phyloP scores from a whole-genome alignment of 2,113 vertebrate genomes.

The Pitta sordida region DNA sequence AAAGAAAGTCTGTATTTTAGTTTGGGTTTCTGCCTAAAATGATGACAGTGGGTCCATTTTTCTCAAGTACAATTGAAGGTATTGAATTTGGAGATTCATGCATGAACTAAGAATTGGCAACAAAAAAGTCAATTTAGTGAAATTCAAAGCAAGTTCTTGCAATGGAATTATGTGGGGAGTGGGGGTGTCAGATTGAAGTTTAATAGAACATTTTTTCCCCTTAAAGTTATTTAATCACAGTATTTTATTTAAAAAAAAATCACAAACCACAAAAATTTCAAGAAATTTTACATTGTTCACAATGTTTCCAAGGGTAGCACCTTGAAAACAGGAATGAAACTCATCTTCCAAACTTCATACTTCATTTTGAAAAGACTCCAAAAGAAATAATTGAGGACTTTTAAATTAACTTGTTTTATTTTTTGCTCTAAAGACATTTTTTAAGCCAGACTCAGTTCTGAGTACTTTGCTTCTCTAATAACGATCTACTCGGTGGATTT shows the following conservation, averaged over 20 bases:
- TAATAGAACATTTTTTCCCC: neutral
- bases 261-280: neutral
- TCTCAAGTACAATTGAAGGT: neutral
- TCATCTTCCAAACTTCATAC: neutral
- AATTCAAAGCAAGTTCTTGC: neutral
- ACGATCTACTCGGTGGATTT: neutral
- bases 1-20: neutral
- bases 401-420: neutral
- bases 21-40: neutral
- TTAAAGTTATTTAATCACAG: neutral
- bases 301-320: neutral
- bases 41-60: neutral
- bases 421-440: neutral
- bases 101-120: neutral
- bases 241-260: neutral
- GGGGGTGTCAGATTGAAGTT: neutral
- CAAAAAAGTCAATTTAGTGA: neutral
- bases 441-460: neutral
- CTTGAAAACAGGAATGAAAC: neutral
- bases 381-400: neutral
- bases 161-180: neutral
- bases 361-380: neutral
- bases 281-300: neutral
- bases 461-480: neutral
- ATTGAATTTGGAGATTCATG: conserved; percentile 28